Evolutionary conservation across 2,888 invertebrate species (phyloP).

Genomic region (Antheraea assamensis): DNA sequence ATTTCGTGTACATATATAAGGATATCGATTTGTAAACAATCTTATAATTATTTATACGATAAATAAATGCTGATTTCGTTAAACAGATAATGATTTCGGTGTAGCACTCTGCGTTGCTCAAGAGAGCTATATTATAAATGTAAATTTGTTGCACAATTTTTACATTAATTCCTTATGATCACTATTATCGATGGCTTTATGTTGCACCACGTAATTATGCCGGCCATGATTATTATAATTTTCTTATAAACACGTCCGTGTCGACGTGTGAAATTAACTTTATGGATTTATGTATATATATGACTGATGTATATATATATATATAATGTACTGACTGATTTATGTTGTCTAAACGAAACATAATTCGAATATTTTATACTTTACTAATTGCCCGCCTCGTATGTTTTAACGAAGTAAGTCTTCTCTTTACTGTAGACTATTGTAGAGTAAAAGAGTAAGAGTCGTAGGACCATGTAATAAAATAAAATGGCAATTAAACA

Average conservation of each 20-base stretch:
- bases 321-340: conserved; percentile 73
- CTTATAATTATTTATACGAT: conserved; percentile 36
- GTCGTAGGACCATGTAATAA: no score
- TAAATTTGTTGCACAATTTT: conserved; percentile 80
- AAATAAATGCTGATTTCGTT: conserved; percentile 52
- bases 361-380: background rate
- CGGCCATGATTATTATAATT: conserved; percentile 80
- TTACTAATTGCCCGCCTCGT: no score
- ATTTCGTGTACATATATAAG: background rate
- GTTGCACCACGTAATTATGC: conserved; percentile 78
- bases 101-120: conserved; percentile 59
- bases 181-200: conserved; percentile 69
- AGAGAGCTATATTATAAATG: conserved; percentile 74
- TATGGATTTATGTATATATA: conserved; percentile 66
- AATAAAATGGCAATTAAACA: no score
- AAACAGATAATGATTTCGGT: conserved; percentile 65
- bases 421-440: no score
- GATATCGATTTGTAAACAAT: background rate
- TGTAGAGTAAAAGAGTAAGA: no score
- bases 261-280: conserved; percentile 80
- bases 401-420: no score
- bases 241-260: conserved; percentile 76
- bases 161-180: conserved; percentile 79
- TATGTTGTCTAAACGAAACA: conserved; percentile 42
- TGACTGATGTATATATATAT: no score